Percentiles rank a stretch among this genome's conserved stretches.
Evolutionary conservation across 1,140 invertebrate species (phyloP).

Genomic region (Caerostris darwini): DNA sequence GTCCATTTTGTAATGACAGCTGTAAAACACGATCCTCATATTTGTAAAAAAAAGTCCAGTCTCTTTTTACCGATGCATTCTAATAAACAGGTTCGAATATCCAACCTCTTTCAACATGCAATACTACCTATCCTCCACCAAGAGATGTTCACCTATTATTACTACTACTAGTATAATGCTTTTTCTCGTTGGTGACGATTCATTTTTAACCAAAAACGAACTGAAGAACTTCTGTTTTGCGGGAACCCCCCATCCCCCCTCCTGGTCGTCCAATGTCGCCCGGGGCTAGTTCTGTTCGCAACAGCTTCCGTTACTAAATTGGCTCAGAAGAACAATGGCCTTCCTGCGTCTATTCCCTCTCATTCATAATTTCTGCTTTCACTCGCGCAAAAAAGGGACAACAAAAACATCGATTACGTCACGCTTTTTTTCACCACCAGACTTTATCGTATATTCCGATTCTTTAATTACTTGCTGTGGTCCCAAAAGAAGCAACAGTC

Average conservation of each 20-base stretch:
- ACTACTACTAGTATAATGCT: not conserved
- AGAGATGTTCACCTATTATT: constrained; percentile 40
- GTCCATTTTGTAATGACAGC: constrained; percentile 23
- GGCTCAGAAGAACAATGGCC: constrained; percentile 70
- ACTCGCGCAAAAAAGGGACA: constrained; percentile 19
- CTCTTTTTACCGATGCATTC: not conserved
- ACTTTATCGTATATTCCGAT: constrained; percentile 57
- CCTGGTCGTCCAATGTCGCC: constrained; percentile 13
- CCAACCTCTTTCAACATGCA: not conserved
- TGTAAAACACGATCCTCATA: not conserved
- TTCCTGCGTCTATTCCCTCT: constrained; percentile 13
- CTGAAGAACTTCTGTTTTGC: constrained; percentile 17
- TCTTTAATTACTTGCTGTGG: constrained; percentile 56
- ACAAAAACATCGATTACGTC: constrained; percentile 76
- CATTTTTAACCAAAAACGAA: constrained; percentile 18
- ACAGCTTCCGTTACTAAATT: constrained; percentile 77
- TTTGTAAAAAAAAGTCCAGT: not conserved
- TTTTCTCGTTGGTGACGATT: not conserved
- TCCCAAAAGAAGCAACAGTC: not conserved
- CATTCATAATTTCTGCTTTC: constrained; percentile 73
- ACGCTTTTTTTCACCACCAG: constrained; percentile 70
- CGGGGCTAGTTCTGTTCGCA: not conserved
- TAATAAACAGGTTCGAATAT: constrained; percentile 36
- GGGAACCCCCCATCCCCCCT: not conserved
- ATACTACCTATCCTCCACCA: not conserved